phyloP scores from a whole-genome alignment of 2,888 invertebrate genomes.

The Anorthoa munda region DNA sequence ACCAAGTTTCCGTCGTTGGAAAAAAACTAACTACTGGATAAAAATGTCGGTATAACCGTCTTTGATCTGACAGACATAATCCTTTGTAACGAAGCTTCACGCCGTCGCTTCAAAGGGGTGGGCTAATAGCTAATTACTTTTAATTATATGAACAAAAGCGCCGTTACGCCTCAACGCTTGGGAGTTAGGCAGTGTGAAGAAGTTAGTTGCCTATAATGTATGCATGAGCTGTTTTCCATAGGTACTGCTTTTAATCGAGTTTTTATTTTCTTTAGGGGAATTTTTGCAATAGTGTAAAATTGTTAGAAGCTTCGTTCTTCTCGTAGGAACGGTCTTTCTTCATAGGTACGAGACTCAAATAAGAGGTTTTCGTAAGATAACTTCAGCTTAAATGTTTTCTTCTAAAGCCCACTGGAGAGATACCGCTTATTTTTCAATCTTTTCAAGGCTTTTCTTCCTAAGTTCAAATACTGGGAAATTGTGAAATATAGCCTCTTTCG shows the following conservation, averaged over 20 bases:
- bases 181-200: slow-evolving; percentile 34
- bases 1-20: background rate
- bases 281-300: background rate
- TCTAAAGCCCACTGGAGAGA: background rate
- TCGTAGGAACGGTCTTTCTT: background rate
- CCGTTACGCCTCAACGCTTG: slow-evolving; percentile 38
- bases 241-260: slow-evolving; percentile 9
- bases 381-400: background rate
- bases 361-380: background rate
- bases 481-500: background rate
- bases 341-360: background rate
- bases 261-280: background rate
- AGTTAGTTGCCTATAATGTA: slow-evolving; percentile 13
- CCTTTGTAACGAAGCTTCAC: slow-evolving; percentile 31
- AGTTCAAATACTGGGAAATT: background rate
- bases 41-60: slow-evolving; percentile 38
- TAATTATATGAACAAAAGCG: slow-evolving; percentile 51
- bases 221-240: slow-evolving; percentile 39
- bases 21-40: slow-evolving; percentile 14
- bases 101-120: slow-evolving; percentile 41
- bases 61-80: slow-evolving; percentile 46
- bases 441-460: background rate
- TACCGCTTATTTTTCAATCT: no score
- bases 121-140: slow-evolving; percentile 38
- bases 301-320: background rate